Evolutionary conservation across 2,888 invertebrate genomes (phyloP).

Genomic region (Harpalus rufipes): DNA sequence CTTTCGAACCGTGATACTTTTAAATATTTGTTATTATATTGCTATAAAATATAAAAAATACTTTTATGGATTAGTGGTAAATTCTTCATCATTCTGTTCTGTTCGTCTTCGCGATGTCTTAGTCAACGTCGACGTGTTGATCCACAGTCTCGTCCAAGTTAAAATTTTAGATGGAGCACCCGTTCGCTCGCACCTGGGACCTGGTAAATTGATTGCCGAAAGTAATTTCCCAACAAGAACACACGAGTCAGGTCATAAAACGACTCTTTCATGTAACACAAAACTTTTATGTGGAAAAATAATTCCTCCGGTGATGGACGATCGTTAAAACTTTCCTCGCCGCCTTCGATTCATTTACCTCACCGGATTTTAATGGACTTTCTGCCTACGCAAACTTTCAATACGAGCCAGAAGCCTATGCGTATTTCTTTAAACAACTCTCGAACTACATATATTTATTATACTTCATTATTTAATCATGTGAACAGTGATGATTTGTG

Average conservation of each 20-base stretch:
- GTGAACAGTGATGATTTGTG: no score
- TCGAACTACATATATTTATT: no score
- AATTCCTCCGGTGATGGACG: conserved; percentile 63
- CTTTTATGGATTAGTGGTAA: background rate
- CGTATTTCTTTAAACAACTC: no score
- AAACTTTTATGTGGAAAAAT: conserved; percentile 63
- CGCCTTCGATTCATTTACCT: conserved; percentile 62
- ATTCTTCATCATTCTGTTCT: background rate
- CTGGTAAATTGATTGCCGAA: conserved; percentile 62
- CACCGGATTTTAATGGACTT: conserved; percentile 49
- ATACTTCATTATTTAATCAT: no score
- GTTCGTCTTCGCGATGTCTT: background rate
- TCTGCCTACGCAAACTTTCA: background rate
- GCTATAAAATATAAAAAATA: background rate
- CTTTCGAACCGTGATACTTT: no score
- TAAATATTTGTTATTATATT: no score
- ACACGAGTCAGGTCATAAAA: conserved; percentile 62
- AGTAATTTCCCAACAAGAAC: conserved; percentile 63
- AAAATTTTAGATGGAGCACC: conserved; percentile 55
- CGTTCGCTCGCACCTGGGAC: conserved; percentile 58
- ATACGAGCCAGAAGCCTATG: background rate
- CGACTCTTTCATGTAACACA: conserved; percentile 64
- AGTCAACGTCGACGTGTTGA: conserved; percentile 27
- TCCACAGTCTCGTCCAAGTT: conserved; percentile 30
- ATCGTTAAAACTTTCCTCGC: conserved; percentile 61